Conservation (phyloP, 1,140 invertebrate genomes). For the Saccostrea glomerata region DNA sequence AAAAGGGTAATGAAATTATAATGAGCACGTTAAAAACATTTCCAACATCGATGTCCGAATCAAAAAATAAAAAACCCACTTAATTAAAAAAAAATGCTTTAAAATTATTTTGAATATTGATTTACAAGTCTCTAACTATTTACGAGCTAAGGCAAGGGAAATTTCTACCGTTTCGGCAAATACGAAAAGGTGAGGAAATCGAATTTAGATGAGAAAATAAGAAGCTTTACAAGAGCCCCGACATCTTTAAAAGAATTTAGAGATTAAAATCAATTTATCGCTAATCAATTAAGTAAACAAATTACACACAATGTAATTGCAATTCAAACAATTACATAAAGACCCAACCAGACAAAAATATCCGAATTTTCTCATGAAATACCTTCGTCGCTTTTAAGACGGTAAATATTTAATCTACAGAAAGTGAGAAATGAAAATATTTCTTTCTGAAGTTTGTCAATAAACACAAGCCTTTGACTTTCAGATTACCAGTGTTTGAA, state of each 20-base stretch:
- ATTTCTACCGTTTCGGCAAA: slow-evolving; percentile 4
- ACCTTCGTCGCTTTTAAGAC: slow-evolving; percentile 21
- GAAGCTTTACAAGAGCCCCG: background rate
- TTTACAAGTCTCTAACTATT: no score
- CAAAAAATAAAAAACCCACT: no score
- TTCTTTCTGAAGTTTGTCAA: slow-evolving; percentile 19
- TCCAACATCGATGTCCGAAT: no score
- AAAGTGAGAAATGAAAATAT: slow-evolving; percentile 38
- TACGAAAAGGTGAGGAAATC: background rate
- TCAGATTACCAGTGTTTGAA: background rate
- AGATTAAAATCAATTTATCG: slow-evolving; percentile 33
- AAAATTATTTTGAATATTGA: no score
- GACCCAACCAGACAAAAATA: background rate
- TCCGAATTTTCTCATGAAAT: slow-evolving; percentile 36
- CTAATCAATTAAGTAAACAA: slow-evolving; percentile 19
- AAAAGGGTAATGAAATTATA: no score
- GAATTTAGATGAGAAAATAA: slow-evolving; percentile 20
- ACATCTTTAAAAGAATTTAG: slow-evolving; percentile 3
- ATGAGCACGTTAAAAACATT: no score
- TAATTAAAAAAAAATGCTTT: no score
- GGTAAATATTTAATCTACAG: slow-evolving; percentile 27
- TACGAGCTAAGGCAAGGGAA: background rate
- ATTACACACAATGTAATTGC: background rate
- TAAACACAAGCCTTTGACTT: background rate
- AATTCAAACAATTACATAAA: background rate